These are phyloP conservation scores for Clarias macrocephalus DNA, from an alignment of 2,113 vertebrate genomes.

Conservation along the genomic window DNA sequence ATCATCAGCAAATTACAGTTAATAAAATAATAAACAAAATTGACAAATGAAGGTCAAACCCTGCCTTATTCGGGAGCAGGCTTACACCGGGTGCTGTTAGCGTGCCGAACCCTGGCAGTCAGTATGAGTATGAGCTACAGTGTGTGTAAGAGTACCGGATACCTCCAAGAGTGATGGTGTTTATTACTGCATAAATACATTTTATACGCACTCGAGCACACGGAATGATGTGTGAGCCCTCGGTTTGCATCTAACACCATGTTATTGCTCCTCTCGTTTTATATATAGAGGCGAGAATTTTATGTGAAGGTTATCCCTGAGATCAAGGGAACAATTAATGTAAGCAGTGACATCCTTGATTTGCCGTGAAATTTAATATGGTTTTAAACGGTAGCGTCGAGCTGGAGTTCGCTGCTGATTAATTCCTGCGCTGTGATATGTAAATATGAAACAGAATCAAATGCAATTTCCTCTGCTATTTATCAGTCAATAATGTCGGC, in stretches of 20 bases:
- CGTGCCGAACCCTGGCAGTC: constrained; percentile 40
- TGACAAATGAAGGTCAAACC: background rate
- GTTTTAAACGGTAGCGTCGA: constrained; percentile 44
- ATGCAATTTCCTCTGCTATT: constrained; percentile 57
- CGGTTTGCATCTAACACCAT: constrained; percentile 26
- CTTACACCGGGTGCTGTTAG: constrained; percentile 3
- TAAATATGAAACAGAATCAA: constrained; percentile 55
- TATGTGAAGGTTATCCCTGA: constrained; percentile 43
- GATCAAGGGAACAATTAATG: constrained; percentile 44
- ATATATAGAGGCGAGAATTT: constrained; percentile 18
- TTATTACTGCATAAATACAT: constrained; percentile 49
- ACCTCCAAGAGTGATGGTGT: constrained; percentile 37
- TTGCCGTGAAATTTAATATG: constrained; percentile 53
- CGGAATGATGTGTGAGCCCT: constrained; percentile 30
- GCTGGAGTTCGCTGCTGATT: constrained; percentile 50
- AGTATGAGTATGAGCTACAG: constrained; percentile 1
- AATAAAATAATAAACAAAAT: background rate
- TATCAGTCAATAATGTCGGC: constrained; percentile 58
- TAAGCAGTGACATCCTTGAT: constrained; percentile 47
- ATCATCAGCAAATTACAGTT: background rate
- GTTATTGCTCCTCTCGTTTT: constrained; percentile 20
- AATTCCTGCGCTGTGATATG: constrained; percentile 52
- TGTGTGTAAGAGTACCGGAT: constrained; percentile 32
- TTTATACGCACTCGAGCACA: constrained; percentile 38
- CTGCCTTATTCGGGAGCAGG: background rate